phyloP scores from a whole-genome alignment of 2,888 invertebrate genomes.

The Tenodera sinensis region DNA sequence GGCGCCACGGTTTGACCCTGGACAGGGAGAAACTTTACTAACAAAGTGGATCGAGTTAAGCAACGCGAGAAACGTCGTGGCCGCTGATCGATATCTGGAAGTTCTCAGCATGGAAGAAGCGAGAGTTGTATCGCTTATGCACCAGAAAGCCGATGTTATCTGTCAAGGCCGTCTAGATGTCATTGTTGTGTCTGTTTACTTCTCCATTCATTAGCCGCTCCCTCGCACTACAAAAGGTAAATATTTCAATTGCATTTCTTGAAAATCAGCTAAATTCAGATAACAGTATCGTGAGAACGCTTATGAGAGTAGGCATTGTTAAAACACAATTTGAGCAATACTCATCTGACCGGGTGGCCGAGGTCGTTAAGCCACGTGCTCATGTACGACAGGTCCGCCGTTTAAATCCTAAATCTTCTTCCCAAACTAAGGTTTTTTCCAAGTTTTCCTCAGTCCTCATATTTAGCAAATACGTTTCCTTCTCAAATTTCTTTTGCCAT shows the following conservation, averaged over 20 bases:
- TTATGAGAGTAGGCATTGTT: too few species aligned
- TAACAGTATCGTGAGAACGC: background rate
- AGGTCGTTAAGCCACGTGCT: too few species aligned
- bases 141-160: background rate
- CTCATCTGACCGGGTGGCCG: too few species aligned
- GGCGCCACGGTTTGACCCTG: background rate
- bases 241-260: background rate
- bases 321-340: too few species aligned
- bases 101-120: background rate
- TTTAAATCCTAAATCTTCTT: too few species aligned
- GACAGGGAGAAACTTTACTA: background rate
- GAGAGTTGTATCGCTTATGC: background rate
- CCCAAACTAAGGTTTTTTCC: too few species aligned
- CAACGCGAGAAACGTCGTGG: background rate
- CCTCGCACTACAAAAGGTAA: background rate
- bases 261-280: background rate
- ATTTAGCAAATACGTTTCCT: too few species aligned
- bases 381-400: too few species aligned
- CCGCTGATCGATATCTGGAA: background rate
- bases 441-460: too few species aligned
- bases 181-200: background rate
- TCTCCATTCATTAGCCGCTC: background rate
- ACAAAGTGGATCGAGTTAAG: background rate
- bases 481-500: too few species aligned
- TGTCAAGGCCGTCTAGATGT: background rate